Evolutionary conservation across 1,140 invertebrate species (phyloP).

Genomic region (Cecropterus lyciades): DNA sequence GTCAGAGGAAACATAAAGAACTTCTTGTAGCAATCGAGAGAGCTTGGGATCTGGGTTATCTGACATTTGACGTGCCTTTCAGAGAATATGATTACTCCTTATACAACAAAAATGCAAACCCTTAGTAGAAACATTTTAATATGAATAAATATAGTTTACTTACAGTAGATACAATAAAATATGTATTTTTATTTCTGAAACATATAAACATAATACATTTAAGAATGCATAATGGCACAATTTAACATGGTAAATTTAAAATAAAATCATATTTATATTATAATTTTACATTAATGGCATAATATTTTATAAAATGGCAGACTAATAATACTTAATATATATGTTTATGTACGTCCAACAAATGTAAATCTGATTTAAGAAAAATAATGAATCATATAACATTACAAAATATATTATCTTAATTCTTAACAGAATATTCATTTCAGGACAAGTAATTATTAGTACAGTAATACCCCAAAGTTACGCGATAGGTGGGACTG

Average conservation of each 20-base stretch:
- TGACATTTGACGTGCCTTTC: conserved; percentile 93
- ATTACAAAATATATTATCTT: not conserved
- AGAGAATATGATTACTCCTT: conserved; percentile 92
- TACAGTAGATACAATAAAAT: conserved; percentile 11
- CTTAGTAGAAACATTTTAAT: conserved; percentile 9
- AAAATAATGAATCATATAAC: not conserved
- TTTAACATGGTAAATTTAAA: too few species aligned
- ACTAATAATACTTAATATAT: too few species aligned
- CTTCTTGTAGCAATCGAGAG: conserved; percentile 90
- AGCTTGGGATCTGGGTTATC: conserved; percentile 91
- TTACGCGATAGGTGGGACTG: too few species aligned
- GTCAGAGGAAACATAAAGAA: conserved; percentile 90
- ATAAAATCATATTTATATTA: too few species aligned
- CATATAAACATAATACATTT: conserved; percentile 12
- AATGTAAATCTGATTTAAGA: too few species aligned
- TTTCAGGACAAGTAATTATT: too few species aligned
- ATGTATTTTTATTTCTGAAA: conserved; percentile 33
- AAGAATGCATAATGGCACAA: too few species aligned
- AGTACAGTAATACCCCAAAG: too few species aligned
- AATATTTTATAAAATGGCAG: too few species aligned
- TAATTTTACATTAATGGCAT: too few species aligned
- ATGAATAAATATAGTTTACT: conserved; percentile 14
- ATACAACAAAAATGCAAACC: conserved; percentile 79
- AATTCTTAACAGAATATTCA: too few species aligned
- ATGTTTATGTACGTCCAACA: too few species aligned